phyloP scores from a whole-genome alignment of 2,113 vertebrate genomes.

The Corvus hawaiiensis region DNA sequence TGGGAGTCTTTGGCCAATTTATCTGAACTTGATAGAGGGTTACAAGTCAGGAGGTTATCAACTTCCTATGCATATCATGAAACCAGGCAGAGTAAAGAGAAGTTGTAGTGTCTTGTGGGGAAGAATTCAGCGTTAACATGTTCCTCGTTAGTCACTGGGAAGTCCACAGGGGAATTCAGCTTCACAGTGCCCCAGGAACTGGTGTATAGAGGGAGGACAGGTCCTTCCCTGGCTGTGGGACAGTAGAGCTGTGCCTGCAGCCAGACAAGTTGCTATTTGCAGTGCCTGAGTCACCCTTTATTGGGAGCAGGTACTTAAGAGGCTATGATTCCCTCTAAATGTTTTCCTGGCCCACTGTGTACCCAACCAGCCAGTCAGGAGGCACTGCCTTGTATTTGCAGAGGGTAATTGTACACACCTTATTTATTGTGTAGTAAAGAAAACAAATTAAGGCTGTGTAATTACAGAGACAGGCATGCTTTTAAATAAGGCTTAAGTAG shows the following conservation, averaged over 20 bases:
- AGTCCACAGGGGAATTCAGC: background rate
- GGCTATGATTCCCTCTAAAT: background rate
- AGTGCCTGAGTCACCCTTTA: background rate
- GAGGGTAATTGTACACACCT: conserved; percentile 52
- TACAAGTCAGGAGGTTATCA: background rate
- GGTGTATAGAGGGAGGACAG: background rate
- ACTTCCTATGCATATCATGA: rapidly evolving
- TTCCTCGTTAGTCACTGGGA: background rate
- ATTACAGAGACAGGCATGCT: conserved; percentile 64
- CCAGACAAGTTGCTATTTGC: background rate
- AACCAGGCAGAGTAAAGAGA: background rate
- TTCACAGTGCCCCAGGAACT: background rate
- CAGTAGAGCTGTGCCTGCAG: background rate
- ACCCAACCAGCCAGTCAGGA: background rate
- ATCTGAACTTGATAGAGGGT: background rate
- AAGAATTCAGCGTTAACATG: background rate
- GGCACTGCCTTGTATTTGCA: background rate
- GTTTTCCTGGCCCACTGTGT: background rate
- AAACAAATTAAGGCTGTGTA: conserved; percentile 76
- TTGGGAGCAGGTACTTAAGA: background rate
- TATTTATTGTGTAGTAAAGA: conserved; percentile 70
- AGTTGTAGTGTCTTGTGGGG: background rate
- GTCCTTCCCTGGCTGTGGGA: background rate
- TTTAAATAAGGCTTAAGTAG: conserved; percentile 69
- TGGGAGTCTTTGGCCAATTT: background rate